Conservation (phyloP, 2,797 vertebrate genomes). For the Lutjanus campechanus region DNA sequence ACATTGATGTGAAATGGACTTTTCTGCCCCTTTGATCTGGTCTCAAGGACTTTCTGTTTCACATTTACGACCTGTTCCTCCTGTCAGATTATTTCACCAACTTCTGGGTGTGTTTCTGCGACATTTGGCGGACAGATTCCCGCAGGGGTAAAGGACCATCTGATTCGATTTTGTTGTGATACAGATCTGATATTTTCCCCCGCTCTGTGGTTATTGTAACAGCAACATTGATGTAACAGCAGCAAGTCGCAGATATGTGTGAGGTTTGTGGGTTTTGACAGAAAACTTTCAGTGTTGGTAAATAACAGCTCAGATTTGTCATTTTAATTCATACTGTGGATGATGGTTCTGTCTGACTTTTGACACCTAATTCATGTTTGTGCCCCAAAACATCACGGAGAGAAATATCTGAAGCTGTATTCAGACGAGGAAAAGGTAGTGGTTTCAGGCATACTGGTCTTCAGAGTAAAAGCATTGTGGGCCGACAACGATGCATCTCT, state of each 20-base stretch:
- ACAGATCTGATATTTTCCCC: not conserved
- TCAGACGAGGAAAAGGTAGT: not conserved
- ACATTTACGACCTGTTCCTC: not conserved
- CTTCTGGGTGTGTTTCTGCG: not conserved
- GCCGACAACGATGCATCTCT: no score
- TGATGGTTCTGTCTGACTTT: not conserved
- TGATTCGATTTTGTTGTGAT: not conserved
- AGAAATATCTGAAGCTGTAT: not conserved
- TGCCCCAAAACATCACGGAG: not conserved
- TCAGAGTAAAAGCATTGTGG: not conserved
- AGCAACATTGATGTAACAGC: no score
- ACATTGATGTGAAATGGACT: not conserved
- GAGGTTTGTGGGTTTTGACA: not conserved
- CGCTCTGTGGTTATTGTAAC: not conserved
- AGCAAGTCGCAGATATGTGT: not conserved
- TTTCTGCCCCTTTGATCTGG: not conserved
- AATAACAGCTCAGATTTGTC: not conserved
- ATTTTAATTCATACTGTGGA: no score
- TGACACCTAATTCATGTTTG: not conserved
- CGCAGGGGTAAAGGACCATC: not conserved
- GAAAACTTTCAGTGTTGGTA: not conserved
- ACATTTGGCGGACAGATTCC: not conserved
- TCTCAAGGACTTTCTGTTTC: not conserved
- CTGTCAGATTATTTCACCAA: not conserved
- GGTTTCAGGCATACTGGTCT: not conserved